phyloP scores from a whole-genome alignment of 2,797 vertebrate genomes.

The Falco naumanni region DNA sequence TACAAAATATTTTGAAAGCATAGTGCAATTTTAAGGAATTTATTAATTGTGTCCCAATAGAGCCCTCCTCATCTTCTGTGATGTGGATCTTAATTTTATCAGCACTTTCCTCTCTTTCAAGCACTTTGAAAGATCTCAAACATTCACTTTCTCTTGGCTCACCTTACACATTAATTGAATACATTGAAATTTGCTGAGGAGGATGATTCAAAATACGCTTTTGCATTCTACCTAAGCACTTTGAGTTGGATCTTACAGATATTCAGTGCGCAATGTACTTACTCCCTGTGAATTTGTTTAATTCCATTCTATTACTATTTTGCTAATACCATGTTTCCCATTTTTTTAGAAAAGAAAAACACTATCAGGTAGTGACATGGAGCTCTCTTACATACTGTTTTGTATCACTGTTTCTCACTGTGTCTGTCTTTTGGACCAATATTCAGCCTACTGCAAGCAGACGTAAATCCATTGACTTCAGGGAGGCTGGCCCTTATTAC shows the following conservation, averaged over 20 bases:
- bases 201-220: not conserved
- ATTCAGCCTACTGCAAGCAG: not conserved
- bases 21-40: not conserved
- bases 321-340: not conserved
- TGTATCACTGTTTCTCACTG: not conserved
- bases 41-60: not conserved
- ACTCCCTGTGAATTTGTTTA: not conserved
- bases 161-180: not conserved
- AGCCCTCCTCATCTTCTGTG: not conserved
- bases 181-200: not conserved
- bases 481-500: not conserved
- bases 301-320: not conserved
- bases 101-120: not conserved
- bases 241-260: not conserved
- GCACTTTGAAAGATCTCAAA: not conserved
- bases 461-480: not conserved
- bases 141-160: not conserved
- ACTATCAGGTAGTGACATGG: not conserved
- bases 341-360: not conserved
- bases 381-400: not conserved
- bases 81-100: not conserved
- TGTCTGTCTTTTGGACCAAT: not conserved
- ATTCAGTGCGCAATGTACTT: not conserved
- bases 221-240: not conserved
- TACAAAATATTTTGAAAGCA: not conserved